Evolutionary conservation across 1,140 invertebrate species (phyloP).

Genomic region (Drosophila orena): DNA sequence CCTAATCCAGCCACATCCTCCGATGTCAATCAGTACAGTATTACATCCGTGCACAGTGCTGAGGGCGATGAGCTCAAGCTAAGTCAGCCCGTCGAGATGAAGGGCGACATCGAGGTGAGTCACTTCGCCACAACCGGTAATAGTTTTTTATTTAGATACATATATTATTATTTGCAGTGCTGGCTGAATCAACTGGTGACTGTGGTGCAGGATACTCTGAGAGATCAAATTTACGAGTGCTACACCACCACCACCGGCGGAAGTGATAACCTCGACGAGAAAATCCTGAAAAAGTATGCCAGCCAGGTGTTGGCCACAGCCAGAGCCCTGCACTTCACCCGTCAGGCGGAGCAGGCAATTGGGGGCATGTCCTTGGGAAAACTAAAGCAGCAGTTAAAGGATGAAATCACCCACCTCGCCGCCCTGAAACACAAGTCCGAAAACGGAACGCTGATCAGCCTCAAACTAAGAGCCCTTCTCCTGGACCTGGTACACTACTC

Average conservation of each 20-base stretch:
- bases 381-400: slow-evolving; percentile 81
- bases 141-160: not conserved
- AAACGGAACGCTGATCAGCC: slow-evolving; percentile 51
- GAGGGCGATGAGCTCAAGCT: slow-evolving; percentile 94
- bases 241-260: slow-evolving; percentile 84
- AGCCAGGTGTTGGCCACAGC: slow-evolving; percentile 93
- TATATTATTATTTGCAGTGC: slow-evolving; percentile 81
- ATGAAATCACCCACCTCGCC: slow-evolving; percentile 77
- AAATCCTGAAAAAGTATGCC: slow-evolving; percentile 91
- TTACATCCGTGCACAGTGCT: slow-evolving; percentile 91
- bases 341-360: slow-evolving; percentile 93
- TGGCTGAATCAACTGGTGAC: slow-evolving; percentile 93
- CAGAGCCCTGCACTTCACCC: slow-evolving; percentile 92
- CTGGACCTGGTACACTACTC: slow-evolving; percentile 97
- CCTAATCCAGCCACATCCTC: slow-evolving; percentile 19
- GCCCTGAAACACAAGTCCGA: slow-evolving; percentile 60
- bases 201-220: slow-evolving; percentile 93
- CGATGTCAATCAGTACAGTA: slow-evolving; percentile 84
- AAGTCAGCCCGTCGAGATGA: slow-evolving; percentile 90
- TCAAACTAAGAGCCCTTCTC: slow-evolving; percentile 92
- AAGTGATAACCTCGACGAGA: slow-evolving; percentile 85
- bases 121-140: not conserved
- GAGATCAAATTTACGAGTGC: slow-evolving; percentile 89
- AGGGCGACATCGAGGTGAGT: slow-evolving; percentile 92
- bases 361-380: slow-evolving; percentile 87